A percentile compares a stretch with the other conserved stretches of the same genome.
Conservation (phyloP, 2,888 invertebrate genomes). For the Tetragnatha montana region DNA sequence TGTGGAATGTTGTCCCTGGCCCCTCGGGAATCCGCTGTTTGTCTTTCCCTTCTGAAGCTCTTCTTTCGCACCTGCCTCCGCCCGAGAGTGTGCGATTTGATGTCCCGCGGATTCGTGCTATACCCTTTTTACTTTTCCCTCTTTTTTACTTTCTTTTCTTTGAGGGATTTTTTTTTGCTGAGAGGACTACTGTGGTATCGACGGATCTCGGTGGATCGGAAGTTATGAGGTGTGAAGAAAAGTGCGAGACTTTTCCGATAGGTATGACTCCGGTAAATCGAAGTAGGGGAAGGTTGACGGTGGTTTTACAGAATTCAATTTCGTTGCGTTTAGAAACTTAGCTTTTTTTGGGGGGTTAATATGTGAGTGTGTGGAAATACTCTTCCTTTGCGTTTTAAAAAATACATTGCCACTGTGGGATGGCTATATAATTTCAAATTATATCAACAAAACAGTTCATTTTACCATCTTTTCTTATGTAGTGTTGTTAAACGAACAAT, state of each 20-base stretch:
- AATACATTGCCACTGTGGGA: too few relatives aligned
- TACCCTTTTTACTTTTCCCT: too few relatives aligned
- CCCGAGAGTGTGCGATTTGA: slow-evolving; percentile 19
- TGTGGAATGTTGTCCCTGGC: slow-evolving; percentile 31
- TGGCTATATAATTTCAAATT: too few relatives aligned
- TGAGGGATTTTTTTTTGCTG: not conserved
- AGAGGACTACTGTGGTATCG: not conserved
- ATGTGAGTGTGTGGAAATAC: too few relatives aligned
- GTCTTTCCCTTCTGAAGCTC: slow-evolving; percentile 19
- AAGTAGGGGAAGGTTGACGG: too few relatives aligned
- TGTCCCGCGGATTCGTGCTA: not conserved
- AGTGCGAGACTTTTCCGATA: not conserved
- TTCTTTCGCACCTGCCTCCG: slow-evolving; percentile 26
- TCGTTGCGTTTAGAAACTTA: too few relatives aligned
- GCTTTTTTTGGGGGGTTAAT: too few relatives aligned
- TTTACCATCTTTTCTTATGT: too few relatives aligned
- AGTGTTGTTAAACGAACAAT: too few relatives aligned
- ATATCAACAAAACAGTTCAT: too few relatives aligned
- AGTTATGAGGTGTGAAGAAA: not conserved
- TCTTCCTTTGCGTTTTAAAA: too few relatives aligned
- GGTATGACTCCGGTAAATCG: not conserved
- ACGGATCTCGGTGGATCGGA: not conserved
- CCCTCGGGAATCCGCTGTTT: slow-evolving; percentile 29
- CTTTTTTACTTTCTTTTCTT: not conserved
- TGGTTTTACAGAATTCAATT: too few relatives aligned